Base-by-base conservation (phyloP, 2,888 invertebrate genomes). In the Protonemura montana region DNA sequence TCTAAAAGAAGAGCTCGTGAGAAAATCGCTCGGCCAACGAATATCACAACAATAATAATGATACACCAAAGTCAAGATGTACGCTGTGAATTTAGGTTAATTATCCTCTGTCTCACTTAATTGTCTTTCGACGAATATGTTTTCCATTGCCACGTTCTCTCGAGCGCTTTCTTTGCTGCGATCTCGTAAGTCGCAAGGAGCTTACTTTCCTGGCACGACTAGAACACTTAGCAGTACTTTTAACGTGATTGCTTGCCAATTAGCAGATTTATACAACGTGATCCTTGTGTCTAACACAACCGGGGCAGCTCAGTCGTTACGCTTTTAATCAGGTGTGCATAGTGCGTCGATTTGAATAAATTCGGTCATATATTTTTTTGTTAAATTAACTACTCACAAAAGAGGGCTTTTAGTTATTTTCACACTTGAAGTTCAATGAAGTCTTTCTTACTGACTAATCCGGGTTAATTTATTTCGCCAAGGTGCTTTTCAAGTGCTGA, bases 181-280 rank as follows among this genome's bases (percentile, higher is more conserved):
- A 59, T 59, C 59, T 21, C 59, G 59, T 35, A 35, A 6, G 35
- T 76, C 26, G n/a, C n/a, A 78, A 78, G 28, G n/a, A n/a, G n/a
- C n/a, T 26, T 25, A 78, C 78, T 78, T 78, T 78, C 78, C 27
- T 78, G 78, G 78, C 78, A 78, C 78, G 78, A 78, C n/a, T 16
- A 27, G 78, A 78, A 27, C 78, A 27, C 78, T 78, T 78, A 78
- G 78, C 78, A 28, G 28, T 78, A 27, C 78, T 78, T 28, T 78
- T 13, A 59, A 59, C 21, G 59, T 59, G 3, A 59, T 59, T 59
- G 59, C 59, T 21, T 21, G 13, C 59, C 59, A 59, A 59, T 59
- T 59, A 59, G 59, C 21, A 59, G 21, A 59, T 21, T 21, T 59
- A 41, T 41, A 59, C 59, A 59, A 13, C 59, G 59, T 59, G 59